phyloP scores from a whole-genome alignment of 2,888 invertebrate genomes.

The Drosophila mimica region DNA sequence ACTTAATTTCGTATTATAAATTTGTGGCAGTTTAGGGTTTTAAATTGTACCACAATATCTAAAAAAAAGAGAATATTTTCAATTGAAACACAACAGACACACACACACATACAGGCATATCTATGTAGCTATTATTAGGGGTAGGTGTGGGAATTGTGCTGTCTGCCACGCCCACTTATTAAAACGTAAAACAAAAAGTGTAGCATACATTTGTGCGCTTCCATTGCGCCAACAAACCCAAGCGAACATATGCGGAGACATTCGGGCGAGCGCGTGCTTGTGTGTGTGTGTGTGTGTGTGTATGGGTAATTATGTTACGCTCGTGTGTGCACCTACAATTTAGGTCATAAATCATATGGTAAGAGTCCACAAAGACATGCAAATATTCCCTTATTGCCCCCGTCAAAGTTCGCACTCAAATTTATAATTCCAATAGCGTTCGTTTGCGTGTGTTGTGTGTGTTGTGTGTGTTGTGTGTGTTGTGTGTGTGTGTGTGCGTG shows the following conservation, averaged over 20 bases:
- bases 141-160: slow-evolving; percentile 19
- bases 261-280: neutral
- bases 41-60: neutral
- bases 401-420: slow-evolving; percentile 24
- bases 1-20: neutral
- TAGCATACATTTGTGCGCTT: slow-evolving; percentile 62
- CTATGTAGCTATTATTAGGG: slow-evolving; percentile 2
- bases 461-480: slow-evolving; percentile 19
- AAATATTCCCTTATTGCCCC: slow-evolving; percentile 69
- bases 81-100: neutral
- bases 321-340: slow-evolving; percentile 60
- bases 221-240: slow-evolving; percentile 42
- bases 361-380: slow-evolving; percentile 73
- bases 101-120: neutral
- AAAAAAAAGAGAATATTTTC: neutral
- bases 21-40: neutral
- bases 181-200: slow-evolving; percentile 64
- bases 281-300: slow-evolving; percentile 20
- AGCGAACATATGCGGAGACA: slow-evolving; percentile 12
- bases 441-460: slow-evolving; percentile 24
- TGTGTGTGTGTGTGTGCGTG: slow-evolving; percentile 17
- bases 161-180: slow-evolving; percentile 53
- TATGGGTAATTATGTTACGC: slow-evolving; percentile 48
- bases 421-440: slow-evolving; percentile 25
- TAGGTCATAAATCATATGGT: slow-evolving; percentile 79